Conservation (phyloP, 2,888 invertebrate species). For the Athetis lepigone region DNA sequence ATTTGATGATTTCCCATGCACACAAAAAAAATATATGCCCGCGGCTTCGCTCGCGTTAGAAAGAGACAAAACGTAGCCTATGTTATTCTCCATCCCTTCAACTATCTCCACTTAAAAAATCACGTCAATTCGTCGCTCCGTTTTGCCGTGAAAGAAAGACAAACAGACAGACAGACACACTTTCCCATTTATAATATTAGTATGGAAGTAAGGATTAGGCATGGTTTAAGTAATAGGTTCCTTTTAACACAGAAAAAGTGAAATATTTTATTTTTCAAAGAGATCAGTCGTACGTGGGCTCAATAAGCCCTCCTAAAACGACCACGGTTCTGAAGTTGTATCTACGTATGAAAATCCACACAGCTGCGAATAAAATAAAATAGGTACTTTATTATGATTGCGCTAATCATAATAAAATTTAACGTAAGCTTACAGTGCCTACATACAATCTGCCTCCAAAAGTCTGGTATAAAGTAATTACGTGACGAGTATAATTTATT, state of each 20-base stretch:
- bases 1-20: no score
- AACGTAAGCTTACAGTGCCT: background rate
- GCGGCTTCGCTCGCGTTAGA: no score
- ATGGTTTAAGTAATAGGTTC: background rate
- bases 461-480: background rate
- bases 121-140: no score
- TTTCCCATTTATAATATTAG: no score
- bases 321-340: background rate
- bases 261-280: background rate
- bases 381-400: background rate
- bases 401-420: background rate
- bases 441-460: background rate
- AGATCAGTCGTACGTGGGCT: background rate
- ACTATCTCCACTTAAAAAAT: no score
- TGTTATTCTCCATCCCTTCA: no score
- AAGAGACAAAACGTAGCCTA: no score
- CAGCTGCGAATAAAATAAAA: background rate
- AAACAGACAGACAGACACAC: no score
- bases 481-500: background rate
- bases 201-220: background rate
- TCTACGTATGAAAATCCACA: conserved; percentile 19
- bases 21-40: no score
- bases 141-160: no score
- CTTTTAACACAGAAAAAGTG: background rate
- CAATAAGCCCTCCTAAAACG: background rate